A percentile compares a stretch with the other conserved stretches of the same genome.
Evolutionary conservation across 2,888 invertebrate genomes (phyloP).

Genomic region (Tipula unca): DNA sequence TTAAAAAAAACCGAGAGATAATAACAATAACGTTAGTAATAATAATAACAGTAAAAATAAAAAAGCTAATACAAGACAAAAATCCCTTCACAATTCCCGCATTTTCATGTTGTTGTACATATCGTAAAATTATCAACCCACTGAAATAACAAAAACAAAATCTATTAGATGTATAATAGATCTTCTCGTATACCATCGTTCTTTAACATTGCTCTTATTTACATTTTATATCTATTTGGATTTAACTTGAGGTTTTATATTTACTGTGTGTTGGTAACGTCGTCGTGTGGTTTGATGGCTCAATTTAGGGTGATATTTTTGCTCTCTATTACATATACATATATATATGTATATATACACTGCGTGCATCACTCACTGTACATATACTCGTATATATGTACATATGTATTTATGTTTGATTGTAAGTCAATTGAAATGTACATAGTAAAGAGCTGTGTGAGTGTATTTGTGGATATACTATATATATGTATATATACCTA

Average conservation of each 20-base stretch:
- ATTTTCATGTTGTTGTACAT: background rate
- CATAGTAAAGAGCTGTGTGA: background rate
- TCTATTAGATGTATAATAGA: slow-evolving; percentile 8
- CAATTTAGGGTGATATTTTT: background rate
- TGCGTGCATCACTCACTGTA: background rate
- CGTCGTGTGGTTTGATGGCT: background rate
- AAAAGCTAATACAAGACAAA: background rate
- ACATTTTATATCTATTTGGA: slow-evolving; percentile 3
- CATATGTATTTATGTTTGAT: background rate
- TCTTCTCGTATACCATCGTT: background rate
- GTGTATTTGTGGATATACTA: background rate
- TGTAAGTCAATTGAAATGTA: background rate
- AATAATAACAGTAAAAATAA: background rate
- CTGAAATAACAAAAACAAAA: background rate
- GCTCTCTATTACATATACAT: too few species aligned
- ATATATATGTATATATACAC: background rate
- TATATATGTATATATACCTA: background rate
- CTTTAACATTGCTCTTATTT: background rate
- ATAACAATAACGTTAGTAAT: background rate
- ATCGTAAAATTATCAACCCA: slow-evolving; percentile 14
- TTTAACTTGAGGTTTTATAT: background rate
- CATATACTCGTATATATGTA: too few species aligned
- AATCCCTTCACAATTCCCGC: background rate
- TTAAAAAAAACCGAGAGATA: background rate
- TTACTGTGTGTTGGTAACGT: background rate